Conservation (phyloP, 53 echinoderm and acorn worm genomes). For the Astropecten irregularis region DNA sequence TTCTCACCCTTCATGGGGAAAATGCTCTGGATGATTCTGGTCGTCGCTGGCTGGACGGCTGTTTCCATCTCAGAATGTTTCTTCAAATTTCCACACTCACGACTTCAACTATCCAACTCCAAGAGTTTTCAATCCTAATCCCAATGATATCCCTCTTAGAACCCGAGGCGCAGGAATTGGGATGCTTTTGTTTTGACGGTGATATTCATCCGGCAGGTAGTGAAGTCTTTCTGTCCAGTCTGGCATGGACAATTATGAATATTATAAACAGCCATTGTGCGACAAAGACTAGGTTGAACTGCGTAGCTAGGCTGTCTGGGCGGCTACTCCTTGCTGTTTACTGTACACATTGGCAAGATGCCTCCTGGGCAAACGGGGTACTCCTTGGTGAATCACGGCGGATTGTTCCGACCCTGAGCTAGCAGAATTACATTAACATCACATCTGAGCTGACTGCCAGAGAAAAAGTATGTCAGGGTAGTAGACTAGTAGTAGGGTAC, state of each 20-base stretch:
- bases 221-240: not conserved
- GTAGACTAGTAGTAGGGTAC: no score
- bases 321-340: not conserved
- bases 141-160: not conserved
- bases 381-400: not conserved
- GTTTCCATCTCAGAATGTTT: conserved; percentile 52
- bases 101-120: not conserved
- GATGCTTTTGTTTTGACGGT: conserved; percentile 14
- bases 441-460: no score
- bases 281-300: no score
- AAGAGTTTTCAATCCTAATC: not conserved
- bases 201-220: not conserved
- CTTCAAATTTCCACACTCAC: no score
- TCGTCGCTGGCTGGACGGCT: not conserved
- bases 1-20: not conserved
- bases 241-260: not conserved
- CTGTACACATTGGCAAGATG: not conserved
- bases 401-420: not conserved
- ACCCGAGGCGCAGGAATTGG: not conserved
- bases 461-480: no score
- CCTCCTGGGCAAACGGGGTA: not conserved
- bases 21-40: conserved; percentile 19
- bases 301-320: not conserved
- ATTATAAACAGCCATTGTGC: conserved; percentile 15
- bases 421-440: not conserved